These are phyloP conservation scores for Chrosomus eos DNA, from an alignment of 2,797 vertebrate species.

Conservation along the genomic window DNA sequence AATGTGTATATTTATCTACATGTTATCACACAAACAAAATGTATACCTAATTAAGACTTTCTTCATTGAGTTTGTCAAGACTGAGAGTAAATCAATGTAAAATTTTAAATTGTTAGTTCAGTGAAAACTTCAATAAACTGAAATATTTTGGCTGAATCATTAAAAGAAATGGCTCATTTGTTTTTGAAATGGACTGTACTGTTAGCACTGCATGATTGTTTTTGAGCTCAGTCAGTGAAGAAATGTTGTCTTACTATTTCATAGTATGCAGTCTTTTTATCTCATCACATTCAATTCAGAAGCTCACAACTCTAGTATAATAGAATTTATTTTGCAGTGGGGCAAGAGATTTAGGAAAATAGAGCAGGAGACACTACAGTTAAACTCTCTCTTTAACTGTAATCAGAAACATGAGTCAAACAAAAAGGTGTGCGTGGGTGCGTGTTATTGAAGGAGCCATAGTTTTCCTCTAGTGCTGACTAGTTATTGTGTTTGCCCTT, in stretches of 20 bases:
- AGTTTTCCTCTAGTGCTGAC: conserved; percentile 39
- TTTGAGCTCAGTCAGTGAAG: conserved; percentile 13
- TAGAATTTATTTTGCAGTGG: neutral
- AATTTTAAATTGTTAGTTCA: neutral
- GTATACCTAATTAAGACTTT: neutral
- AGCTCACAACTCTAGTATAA: neutral
- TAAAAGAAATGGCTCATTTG: conserved; percentile 9
- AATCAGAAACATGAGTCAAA: conserved; percentile 19
- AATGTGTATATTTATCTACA: neutral
- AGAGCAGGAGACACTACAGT: neutral
- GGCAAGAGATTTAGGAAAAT: neutral
- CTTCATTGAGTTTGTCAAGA: neutral
- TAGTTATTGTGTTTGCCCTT: conserved; percentile 46
- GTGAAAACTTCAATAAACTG: neutral
- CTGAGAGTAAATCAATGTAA: neutral
- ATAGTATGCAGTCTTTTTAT: conserved; percentile 21
- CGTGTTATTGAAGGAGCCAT: conserved; percentile 22
- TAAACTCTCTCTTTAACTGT: conserved; percentile 12
- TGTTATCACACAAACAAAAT: neutral
- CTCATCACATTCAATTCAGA: conserved; percentile 6
- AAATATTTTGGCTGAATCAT: neutral
- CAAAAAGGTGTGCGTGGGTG: conserved; percentile 1
- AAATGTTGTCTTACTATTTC: conserved; percentile 11
- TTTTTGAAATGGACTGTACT: conserved; percentile 13
- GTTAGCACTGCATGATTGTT: conserved; percentile 12